A percentile compares a stretch with the other conserved stretches of the same genome.
phyloP scores from a whole-genome alignment of 2,797 vertebrate genomes.

The Pseudochaenichthys georgianus region DNA sequence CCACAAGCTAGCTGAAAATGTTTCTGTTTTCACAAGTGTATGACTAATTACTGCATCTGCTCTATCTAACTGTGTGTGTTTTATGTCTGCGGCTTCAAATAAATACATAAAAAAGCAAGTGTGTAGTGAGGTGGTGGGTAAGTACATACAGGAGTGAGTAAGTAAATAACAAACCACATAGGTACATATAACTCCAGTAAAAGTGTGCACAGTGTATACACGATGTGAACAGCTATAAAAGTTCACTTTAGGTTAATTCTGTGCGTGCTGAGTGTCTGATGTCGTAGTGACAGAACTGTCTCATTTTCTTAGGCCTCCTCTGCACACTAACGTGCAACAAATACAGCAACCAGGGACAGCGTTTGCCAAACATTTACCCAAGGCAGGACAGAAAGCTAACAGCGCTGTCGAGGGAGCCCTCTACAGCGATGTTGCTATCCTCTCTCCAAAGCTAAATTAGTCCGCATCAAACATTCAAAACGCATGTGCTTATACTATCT shows the following conservation, averaged over 20 bases:
- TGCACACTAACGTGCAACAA: constrained; percentile 58
- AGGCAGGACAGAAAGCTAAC: constrained; percentile 36
- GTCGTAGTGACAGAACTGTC: constrained; percentile 20
- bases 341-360: constrained; percentile 50
- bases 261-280: constrained; percentile 33
- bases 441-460: constrained; percentile 4
- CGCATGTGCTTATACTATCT: background rate
- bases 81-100: constrained; percentile 22
- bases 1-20: background rate
- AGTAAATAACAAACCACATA: constrained; percentile 31
- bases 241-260: constrained; percentile 44
- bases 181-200: background rate
- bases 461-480: constrained; percentile 45
- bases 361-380: constrained; percentile 72
- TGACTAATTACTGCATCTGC: too few relatives aligned
- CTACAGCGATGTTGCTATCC: constrained; percentile 11
- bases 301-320: constrained; percentile 38
- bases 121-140: constrained; percentile 7
- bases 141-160: constrained; percentile 12
- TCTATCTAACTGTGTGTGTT: background rate
- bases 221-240: constrained; percentile 6
- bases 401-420: constrained; percentile 21
- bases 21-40: background rate
- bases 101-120: constrained; percentile 22
- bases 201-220: background rate